phyloP scores from a whole-genome alignment of 2,113 vertebrate species.

The Corydoras sp. region DNA sequence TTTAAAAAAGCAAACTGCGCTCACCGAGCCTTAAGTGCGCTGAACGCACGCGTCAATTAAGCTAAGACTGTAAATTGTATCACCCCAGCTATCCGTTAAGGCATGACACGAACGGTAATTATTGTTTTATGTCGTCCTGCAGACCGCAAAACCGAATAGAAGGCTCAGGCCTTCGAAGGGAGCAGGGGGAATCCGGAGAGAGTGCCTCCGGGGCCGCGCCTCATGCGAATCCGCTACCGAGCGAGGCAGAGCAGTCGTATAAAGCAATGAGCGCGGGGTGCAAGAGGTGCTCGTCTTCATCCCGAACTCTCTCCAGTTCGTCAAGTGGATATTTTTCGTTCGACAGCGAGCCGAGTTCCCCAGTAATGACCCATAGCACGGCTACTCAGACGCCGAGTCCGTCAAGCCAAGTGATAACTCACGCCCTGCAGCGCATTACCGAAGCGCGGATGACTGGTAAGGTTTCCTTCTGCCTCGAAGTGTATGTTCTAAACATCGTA shows the following conservation, averaged over 20 bases:
- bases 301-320: constrained; percentile 72
- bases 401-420: constrained; percentile 67
- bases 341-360: constrained; percentile 77
- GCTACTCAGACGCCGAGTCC: constrained; percentile 86
- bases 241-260: constrained; percentile 60
- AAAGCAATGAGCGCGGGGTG: constrained; percentile 67
- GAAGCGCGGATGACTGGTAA: constrained; percentile 59
- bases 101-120: constrained; percentile 31
- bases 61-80: too few relatives aligned
- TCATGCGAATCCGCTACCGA: constrained; percentile 58
- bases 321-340: constrained; percentile 93
- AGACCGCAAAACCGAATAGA: constrained; percentile 72
- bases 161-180: constrained; percentile 71
- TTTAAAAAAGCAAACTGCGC: not conserved
- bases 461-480: constrained; percentile 1
- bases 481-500: not conserved
- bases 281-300: constrained; percentile 75
- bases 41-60: not conserved
- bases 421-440: constrained; percentile 55
- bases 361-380: constrained; percentile 74
- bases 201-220: constrained; percentile 57
- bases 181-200: constrained; percentile 60
- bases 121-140: constrained; percentile 62
- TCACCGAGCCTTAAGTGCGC: too few relatives aligned
- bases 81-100: not conserved